Conservation (phyloP, 2,113 vertebrate genomes). For the Hemichromis elongatus region DNA sequence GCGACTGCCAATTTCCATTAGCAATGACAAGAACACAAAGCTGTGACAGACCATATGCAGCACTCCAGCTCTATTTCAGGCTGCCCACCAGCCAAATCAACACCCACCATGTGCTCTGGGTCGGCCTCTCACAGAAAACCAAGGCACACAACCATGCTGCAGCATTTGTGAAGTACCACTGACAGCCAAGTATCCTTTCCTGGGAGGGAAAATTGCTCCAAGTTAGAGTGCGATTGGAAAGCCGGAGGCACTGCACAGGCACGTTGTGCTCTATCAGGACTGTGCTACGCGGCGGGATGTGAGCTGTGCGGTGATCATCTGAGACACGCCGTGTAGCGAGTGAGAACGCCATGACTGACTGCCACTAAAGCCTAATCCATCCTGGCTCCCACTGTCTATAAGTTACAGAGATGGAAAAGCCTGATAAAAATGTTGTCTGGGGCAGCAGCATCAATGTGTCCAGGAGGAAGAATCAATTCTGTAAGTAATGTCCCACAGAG, state of each 20-base stretch:
- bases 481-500: conserved; percentile 35
- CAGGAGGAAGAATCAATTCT: conserved; percentile 36
- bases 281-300: not conserved
- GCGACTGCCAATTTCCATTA: conserved; percentile 18
- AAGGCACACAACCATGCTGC: conserved; percentile 20
- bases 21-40: conserved; percentile 13
- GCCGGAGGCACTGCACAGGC: not conserved
- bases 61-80: conserved; percentile 46
- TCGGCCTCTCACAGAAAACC: conserved; percentile 28
- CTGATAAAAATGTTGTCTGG: conserved; percentile 35
- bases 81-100: conserved; percentile 41
- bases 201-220: conserved; percentile 29
- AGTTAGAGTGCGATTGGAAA: conserved; percentile 25
- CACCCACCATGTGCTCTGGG: conserved; percentile 52
- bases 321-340: not conserved
- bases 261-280: conserved; percentile 4
- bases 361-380: conserved; percentile 23
- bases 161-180: conserved; percentile 27
- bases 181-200: conserved; percentile 38
- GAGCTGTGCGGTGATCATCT: not conserved
- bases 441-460: conserved; percentile 15
- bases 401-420: conserved; percentile 2
- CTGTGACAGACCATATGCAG: conserved; percentile 42
- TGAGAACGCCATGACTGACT: not conserved
- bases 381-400: not conserved